Evolutionary conservation across 2,797 vertebrate species (phyloP), one percentile per base, ranked within the genome.

Genomic region (Micromesistius poutassou): DNA sequence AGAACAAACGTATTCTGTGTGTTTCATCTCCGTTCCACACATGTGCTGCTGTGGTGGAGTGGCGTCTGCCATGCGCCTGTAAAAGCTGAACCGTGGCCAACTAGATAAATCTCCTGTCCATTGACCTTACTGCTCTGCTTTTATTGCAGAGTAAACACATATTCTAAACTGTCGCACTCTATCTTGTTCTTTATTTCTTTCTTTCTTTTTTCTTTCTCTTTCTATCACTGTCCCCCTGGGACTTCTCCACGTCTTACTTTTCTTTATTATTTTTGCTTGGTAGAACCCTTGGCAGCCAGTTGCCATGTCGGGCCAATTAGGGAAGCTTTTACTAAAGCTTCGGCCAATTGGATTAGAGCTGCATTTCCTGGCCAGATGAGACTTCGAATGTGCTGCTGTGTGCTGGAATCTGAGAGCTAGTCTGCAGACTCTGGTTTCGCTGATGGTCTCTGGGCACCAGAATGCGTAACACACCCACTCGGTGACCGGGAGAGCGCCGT

Each of bases 291-390:
- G 78, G 87, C 86, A 87, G 87, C 85, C 86, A 85, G 83, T 76
- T 84, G 83, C 85, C 79, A 79, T 82, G 81, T 88, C 71, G 55
- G 10, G 82, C 90, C 92, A 93, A 92, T 92, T 90, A 90, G 87
- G 79, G 85, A 81, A 71, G 85, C 90, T 90, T 91, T 92, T 91
- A 91, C 91, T 92, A 88, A 89, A 83, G 82, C 83, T 80, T 35
- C 81, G 83, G 86, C 91, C 92, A 91, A 91, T 90, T 90, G 88
- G 83, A 91, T 92, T 88, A 90, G 74, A 75, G 83, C 86, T 89
- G 82, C 85, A 83, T 87, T 90, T 88, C 55, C 55, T 79, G 79
- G 81, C 85, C 87, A 87, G 82, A 88, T 80, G 83, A 88, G 84
- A 87, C 82, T 84, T 22, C 78, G 87, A 91, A 90, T 89, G 89